phyloP scores from a whole-genome alignment of 2,888 invertebrate genomes.

The Cerceris ruficornis region DNA sequence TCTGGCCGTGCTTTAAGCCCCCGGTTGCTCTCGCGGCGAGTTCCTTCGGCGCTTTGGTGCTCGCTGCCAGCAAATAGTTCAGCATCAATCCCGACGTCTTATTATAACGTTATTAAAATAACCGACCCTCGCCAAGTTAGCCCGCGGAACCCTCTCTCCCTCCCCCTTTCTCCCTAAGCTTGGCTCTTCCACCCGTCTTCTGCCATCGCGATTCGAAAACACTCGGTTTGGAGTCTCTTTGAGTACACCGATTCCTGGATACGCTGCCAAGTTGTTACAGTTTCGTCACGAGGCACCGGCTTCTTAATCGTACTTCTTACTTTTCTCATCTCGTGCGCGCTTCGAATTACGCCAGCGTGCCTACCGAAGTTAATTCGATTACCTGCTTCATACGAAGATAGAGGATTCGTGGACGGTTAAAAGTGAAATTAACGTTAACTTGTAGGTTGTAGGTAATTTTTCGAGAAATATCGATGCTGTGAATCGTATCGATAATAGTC shows the following conservation, averaged over 20 bases:
- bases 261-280: constrained; percentile 22
- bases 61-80: constrained; percentile 81
- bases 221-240: constrained; percentile 34
- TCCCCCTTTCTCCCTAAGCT: constrained; percentile 11
- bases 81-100: constrained; percentile 81
- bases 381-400: neutral
- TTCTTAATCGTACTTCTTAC: neutral
- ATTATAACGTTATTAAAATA: constrained; percentile 82
- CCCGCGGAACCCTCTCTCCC: constrained; percentile 28
- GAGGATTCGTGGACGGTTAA: too few species aligned
- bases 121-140: constrained; percentile 71
- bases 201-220: constrained; percentile 44
- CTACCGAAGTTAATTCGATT: neutral
- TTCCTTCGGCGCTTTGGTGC: constrained; percentile 70
- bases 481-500: neutral
- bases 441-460: neutral
- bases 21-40: constrained; percentile 42
- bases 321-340: neutral
- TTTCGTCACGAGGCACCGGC: constrained; percentile 7
- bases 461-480: too few species aligned
- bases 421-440: too few species aligned
- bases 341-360: neutral
- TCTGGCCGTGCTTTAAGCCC: constrained; percentile 49
- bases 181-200: constrained; percentile 6
- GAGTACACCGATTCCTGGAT: constrained; percentile 6